Percentiles rank a stretch among this genome's conserved stretches.
These are phyloP conservation scores for Coptodon bakossiorum DNA, from an alignment of 2,113 vertebrate species.

Conservation along the genomic window DNA sequence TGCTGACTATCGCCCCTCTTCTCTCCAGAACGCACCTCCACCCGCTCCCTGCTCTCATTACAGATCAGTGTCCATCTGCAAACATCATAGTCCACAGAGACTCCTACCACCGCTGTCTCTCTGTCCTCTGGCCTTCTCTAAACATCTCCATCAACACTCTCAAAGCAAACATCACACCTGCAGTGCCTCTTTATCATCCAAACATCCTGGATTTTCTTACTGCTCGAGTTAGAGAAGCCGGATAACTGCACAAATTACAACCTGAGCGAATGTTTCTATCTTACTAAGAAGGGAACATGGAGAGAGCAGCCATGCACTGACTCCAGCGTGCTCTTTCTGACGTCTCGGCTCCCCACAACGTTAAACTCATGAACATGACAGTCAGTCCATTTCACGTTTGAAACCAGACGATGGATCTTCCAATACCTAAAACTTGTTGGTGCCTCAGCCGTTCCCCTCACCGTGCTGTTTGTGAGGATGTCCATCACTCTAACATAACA, in stretches of 20 bases:
- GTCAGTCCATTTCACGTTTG: neutral
- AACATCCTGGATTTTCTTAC: neutral
- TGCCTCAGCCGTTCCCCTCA: neutral
- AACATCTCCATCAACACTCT: neutral
- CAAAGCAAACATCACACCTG: neutral
- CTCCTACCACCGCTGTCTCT: neutral
- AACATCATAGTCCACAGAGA: neutral
- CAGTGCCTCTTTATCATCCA: neutral
- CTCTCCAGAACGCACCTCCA: too few relatives aligned
- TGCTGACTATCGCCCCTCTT: too few relatives aligned
- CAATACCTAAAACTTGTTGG: neutral
- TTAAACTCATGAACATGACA: neutral
- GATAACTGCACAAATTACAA: neutral
- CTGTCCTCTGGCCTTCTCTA: neutral
- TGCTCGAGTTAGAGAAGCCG: neutral
- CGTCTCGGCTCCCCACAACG: neutral
- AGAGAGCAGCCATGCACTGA: neutral
- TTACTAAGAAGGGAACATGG: neutral
- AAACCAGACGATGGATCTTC: neutral
- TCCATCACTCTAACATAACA: neutral
- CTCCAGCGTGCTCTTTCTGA: neutral
- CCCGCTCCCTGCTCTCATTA: neutral
- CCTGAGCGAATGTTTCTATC: neutral
- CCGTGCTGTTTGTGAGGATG: neutral
- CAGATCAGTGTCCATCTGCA: neutral